Conservation (phyloP, 2,113 vertebrate genomes). For the Pelecanoides urinatrix region DNA sequence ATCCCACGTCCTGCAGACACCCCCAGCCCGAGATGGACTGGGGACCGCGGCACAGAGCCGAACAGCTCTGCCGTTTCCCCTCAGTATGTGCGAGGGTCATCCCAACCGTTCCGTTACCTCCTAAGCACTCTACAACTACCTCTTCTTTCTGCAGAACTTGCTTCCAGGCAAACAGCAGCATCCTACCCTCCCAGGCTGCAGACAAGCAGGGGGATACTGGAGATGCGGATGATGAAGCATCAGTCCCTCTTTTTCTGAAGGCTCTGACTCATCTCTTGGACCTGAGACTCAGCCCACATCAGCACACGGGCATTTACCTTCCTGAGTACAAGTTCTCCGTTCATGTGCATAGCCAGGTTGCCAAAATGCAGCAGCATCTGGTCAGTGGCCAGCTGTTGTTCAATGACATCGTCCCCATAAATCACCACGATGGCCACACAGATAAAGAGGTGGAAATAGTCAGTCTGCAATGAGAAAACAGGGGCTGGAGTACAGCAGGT, state of each 20-base stretch:
- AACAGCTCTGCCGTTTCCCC: not conserved
- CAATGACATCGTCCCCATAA: slow-evolving; percentile 93
- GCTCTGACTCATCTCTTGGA: not conserved
- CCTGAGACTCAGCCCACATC: not conserved
- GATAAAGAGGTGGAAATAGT: slow-evolving; percentile 98
- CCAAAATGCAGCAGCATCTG: slow-evolving; percentile 97
- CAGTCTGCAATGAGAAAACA: slow-evolving; percentile 77
- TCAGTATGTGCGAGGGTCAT: not conserved
- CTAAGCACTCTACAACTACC: not conserved
- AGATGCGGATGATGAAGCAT: not conserved
- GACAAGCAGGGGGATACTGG: not conserved
- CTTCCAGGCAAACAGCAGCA: not conserved
- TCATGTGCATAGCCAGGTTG: slow-evolving; percentile 98
- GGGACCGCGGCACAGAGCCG: fast-evolving
- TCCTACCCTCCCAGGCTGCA: not conserved
- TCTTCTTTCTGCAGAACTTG: not conserved
- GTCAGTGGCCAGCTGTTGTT: slow-evolving; percentile 92
- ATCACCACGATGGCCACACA: slow-evolving; percentile 95
- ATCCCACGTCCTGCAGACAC: not conserved
- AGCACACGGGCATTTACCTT: slow-evolving; percentile 77
- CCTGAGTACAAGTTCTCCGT: slow-evolving; percentile 92
- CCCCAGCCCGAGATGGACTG: fast-evolving
- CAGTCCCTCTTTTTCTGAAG: not conserved
- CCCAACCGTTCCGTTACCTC: not conserved
- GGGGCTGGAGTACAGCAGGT: not conserved